Percentiles rank a stretch among this genome's conserved stretches.
phyloP scores from a whole-genome alignment of 2,888 invertebrate genomes.

The Drosophila neotestacea region DNA sequence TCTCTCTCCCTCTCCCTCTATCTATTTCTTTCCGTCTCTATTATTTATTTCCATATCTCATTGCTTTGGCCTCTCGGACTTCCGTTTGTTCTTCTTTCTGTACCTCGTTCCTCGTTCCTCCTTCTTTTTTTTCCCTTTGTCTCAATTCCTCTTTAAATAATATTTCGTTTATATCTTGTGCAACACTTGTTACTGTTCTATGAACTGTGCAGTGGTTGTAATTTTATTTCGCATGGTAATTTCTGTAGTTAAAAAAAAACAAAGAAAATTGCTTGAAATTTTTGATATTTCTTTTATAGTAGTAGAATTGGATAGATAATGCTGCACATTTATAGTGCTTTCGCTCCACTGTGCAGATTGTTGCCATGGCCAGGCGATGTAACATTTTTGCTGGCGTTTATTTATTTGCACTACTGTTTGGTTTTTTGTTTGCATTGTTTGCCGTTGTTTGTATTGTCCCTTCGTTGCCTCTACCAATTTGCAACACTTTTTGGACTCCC shows the following conservation, averaged over 20 bases:
- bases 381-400: constrained; percentile 35
- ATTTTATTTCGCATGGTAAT: neutral
- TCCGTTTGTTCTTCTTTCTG: neutral
- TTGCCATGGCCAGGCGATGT: constrained; percentile 3
- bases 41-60: no score
- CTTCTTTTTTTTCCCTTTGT: no score
- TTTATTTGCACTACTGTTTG: constrained; percentile 37
- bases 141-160: neutral
- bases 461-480: constrained; percentile 51
- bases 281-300: no score
- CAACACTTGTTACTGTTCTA: neutral
- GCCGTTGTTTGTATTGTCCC: constrained; percentile 24
- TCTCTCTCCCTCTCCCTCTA: no score
- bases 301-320: no score
- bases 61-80: neutral
- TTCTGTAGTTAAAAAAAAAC: neutral
- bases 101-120: neutral
- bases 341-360: constrained; percentile 25
- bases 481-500: constrained; percentile 15
- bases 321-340: neutral
- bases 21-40: no score
- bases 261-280: no score
- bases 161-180: neutral
- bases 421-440: constrained; percentile 35
- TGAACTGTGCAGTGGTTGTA: neutral